Evolutionary conservation across 1,140 invertebrate genomes (phyloP).

Genomic region (Cyphomyrmex costatus): DNA sequence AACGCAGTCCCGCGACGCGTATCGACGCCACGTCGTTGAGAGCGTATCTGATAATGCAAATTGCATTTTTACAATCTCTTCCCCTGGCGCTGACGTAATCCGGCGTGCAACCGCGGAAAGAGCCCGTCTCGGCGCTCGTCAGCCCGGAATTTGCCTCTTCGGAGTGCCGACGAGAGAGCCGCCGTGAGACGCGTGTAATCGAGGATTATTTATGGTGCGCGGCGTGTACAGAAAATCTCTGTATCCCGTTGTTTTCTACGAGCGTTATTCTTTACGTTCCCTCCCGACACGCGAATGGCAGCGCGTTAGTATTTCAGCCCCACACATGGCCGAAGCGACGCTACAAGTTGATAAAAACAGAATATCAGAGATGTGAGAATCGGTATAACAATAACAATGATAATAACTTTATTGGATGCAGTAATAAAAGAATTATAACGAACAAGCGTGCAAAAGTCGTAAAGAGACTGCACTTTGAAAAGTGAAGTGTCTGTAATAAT

Average conservation of each 20-base stretch:
- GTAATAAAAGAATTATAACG: not conserved
- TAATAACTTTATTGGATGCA: not conserved
- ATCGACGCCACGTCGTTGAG: conserved; percentile 31
- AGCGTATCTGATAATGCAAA: conserved; percentile 57
- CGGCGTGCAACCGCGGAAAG: conserved; percentile 61
- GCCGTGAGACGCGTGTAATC: conserved; percentile 58
- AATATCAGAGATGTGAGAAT: not conserved
- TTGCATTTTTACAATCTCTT: conserved; percentile 59
- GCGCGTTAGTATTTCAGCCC: conserved; percentile 15
- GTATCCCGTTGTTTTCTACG: conserved; percentile 41
- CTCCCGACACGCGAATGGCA: not conserved
- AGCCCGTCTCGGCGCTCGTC: conserved; percentile 55
- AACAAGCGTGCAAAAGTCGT: not conserved
- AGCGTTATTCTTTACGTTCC: conserved; percentile 33
- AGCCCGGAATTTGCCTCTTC: conserved; percentile 57
- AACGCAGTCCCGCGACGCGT: conserved; percentile 23
- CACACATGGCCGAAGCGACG: not conserved
- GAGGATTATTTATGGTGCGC: conserved; percentile 60
- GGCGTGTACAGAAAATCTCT: conserved; percentile 49
- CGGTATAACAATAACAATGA: not conserved
- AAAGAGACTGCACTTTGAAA: not conserved
- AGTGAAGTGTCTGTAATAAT: not conserved
- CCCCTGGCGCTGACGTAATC: conserved; percentile 53
- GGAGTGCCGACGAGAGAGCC: conserved; percentile 33
- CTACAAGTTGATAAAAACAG: conserved; percentile 13